Base-by-base conservation (phyloP, 2,113 vertebrate species). In the Aphelocoma coerulescens region DNA sequence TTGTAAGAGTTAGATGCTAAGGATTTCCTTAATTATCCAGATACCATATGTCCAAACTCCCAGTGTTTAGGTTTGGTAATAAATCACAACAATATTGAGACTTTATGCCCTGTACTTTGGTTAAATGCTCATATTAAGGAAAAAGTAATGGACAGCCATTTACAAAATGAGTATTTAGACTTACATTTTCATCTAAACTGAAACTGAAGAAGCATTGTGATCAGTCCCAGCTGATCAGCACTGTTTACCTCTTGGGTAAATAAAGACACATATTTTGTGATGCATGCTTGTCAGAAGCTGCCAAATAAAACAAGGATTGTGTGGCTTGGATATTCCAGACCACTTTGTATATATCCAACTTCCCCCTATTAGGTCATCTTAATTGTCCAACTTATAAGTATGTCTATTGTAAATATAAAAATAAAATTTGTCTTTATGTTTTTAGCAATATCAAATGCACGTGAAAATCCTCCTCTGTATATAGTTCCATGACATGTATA, bases 291-390 rank as follows among this genome's bases (percentile, higher is more conserved):
- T 86, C 87, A 96, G 83, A 96, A 92, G 72, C 37, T 77, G 93
- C 69, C 68, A 95, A 96, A 78, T 76, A 95, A 96, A 96, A 95
- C 55, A 96, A 96, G 90, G 92, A 48, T 30, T 96, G 67, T 93
- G 65, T 49, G 62, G 17, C 76, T 93, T 59, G 88, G 57, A 76
- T 55, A 66, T 92, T 49, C 58, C 93, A 80, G 92, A 90, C 27
- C 67, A 69, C 76, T 84, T 78, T 79, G 46, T 92, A 89, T 72
- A 93, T 62, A 76, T 75, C 77, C 54, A 61, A n/a, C 72, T 54
- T 96, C 55, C 44, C 85, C 65, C 85, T 49, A 39, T 37, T 71
- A 94, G 44, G 52, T 80, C 5, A 46, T 95, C 91, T 66, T 91
- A 84, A 62, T 83, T 88, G 66, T 89, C 69, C 23, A 8, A 48